Percentiles rank a stretch among this genome's conserved stretches.
Evolutionary conservation across 2,888 invertebrate species (phyloP).

Genomic region (Macaria liturata): DNA sequence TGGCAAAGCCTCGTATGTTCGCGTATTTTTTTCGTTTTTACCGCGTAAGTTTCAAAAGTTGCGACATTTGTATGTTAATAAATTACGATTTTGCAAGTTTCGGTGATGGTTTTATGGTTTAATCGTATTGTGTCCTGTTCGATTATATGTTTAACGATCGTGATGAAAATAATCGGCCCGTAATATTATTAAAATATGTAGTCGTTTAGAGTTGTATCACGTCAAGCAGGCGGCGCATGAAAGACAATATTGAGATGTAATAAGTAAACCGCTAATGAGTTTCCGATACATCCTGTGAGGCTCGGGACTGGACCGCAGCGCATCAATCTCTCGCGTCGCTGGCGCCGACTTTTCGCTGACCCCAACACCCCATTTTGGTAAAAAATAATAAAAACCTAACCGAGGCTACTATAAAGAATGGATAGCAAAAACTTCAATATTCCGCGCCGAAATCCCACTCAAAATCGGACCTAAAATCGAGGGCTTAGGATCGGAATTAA

Average conservation of each 20-base stretch:
- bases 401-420: conserved; percentile 72
- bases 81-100: conserved; percentile 33
- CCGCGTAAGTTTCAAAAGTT: conserved; percentile 47
- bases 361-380: conserved; percentile 68
- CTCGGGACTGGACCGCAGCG: conserved; percentile 56
- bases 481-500: conserved; percentile 33
- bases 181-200: too few species aligned
- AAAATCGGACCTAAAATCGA: conserved; percentile 35
- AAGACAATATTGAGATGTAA: conserved; percentile 33
- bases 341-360: conserved; percentile 72
- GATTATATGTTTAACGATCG: neutral
- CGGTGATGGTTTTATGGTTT: conserved; percentile 30
- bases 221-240: conserved; percentile 2
- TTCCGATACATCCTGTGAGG: conserved; percentile 54
- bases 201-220: too few species aligned
- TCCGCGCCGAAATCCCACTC: conserved; percentile 33
- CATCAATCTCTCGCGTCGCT: conserved; percentile 68
- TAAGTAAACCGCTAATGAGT: conserved; percentile 54
- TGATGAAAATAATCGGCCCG: too few species aligned
- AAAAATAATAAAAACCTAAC: conserved; percentile 55
- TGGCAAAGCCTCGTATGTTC: conserved; percentile 43
- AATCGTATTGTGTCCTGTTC: conserved; percentile 12
- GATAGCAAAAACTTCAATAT: conserved; percentile 64
- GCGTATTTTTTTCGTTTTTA: conserved; percentile 54
- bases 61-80: conserved; percentile 48